A percentile compares a stretch with the other conserved stretches of the same genome.
These are phyloP conservation scores for Grallaria varia DNA, from an alignment of 2,113 vertebrate species.

Conservation along the genomic window DNA sequence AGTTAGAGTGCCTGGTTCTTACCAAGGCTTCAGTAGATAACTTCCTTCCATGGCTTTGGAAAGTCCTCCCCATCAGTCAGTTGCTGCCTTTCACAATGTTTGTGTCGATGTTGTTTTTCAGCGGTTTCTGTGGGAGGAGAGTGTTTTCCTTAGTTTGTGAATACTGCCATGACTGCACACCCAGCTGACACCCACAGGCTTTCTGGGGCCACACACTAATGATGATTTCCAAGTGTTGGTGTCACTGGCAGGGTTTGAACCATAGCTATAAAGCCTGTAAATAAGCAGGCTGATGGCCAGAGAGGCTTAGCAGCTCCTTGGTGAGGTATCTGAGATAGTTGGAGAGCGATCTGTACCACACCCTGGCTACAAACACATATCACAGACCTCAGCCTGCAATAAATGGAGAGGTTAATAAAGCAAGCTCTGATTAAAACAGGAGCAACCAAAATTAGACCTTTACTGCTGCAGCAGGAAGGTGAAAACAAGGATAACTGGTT, in stretches of 20 bases:
- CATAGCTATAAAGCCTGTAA: background rate
- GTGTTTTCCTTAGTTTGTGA: background rate
- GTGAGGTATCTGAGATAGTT: background rate
- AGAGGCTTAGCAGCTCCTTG: background rate
- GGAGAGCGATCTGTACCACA: background rate
- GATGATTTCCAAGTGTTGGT: background rate
- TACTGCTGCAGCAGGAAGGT: background rate
- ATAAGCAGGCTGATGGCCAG: background rate
- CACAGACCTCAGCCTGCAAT: background rate
- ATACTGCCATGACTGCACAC: background rate
- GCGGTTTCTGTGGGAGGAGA: background rate
- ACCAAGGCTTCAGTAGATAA: background rate
- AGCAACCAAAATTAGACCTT: background rate
- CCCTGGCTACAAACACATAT: background rate
- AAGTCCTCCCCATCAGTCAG: rapidly evolving
- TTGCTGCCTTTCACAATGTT: background rate
- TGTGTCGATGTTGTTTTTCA: background rate
- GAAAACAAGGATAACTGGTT: background rate
- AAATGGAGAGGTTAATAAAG: background rate
- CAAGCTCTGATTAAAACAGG: background rate
- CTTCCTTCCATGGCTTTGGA: background rate
- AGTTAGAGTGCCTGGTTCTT: background rate
- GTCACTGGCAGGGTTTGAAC: background rate
- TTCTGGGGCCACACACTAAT: background rate
- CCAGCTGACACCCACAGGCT: background rate